Percentiles rank a stretch among this genome's conserved stretches.
phyloP scores from a whole-genome alignment of 2,113 vertebrate species.

The Gopherus flavomarginatus region DNA sequence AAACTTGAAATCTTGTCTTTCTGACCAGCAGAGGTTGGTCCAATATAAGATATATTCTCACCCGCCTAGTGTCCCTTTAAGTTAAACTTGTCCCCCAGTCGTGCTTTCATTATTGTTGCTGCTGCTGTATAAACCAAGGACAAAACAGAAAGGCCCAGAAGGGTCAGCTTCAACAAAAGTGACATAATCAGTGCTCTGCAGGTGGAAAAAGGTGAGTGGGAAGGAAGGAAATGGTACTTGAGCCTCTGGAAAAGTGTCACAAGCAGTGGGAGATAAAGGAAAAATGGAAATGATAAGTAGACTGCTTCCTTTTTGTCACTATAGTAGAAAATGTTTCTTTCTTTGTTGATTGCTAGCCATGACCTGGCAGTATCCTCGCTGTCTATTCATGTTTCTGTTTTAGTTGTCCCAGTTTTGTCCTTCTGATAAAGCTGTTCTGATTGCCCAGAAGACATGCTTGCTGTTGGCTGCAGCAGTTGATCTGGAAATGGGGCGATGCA shows the following conservation, averaged over 20 bases:
- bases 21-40: not conserved
- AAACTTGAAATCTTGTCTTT: not conserved
- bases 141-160: not conserved
- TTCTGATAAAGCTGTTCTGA: constrained; percentile 83
- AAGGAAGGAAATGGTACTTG: not conserved
- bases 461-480: constrained; percentile 88
- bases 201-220: not conserved
- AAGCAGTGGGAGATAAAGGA: constrained; percentile 22
- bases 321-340: not conserved
- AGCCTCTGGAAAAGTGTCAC: not conserved
- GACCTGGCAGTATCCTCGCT: constrained; percentile 46
- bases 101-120: not conserved
- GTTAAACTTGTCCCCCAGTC: not conserved
- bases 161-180: not conserved
- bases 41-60: not conserved
- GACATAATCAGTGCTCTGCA: not conserved
- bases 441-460: constrained; percentile 91
- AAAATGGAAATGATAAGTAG: constrained; percentile 41
- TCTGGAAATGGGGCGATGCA: constrained; percentile 85
- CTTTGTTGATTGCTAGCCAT: not conserved
- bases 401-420: constrained; percentile 91
- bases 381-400: constrained; percentile 60
- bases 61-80: not conserved
- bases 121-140: not conserved
- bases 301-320: not conserved